Base-by-base conservation (phyloP, 2,113 vertebrate genomes). In the Indri indri region DNA sequence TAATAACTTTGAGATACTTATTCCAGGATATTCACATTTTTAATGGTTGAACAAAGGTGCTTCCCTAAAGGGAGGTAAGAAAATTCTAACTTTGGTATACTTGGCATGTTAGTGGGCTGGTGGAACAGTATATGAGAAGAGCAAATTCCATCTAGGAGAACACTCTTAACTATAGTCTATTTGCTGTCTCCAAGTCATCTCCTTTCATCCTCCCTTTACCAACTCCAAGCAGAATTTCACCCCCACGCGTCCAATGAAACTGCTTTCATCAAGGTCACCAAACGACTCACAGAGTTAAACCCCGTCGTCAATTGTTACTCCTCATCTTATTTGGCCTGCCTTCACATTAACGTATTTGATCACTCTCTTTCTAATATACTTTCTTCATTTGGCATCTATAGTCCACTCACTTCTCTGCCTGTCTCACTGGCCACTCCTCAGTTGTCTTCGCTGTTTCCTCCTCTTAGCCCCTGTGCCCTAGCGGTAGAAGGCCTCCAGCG, bases 81-180 rank as follows among this genome's bases (percentile, higher is more conserved):
- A 76, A 96, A 94, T 85, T 66, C 32, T 73, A 85, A 84, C 34
- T 73, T 93, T 54, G 25, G 6, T 95, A 32, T 68, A n/a, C 77
- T 18, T 4, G 40, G 32, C 3, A 82, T 5, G 20, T 65, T 71
- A 74, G 40, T 25, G 18, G 47, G 22, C 47, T 9, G 80, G 9
- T 10, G 18, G 27, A 88, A 50, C 18, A 63, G 3, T 23, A 66
- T 37, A 66, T 65, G 32, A 88, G 54, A 34, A 61, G 2, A 88
- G 25, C 61, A 61, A 42, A 79, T 66, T 88, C 71, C n/a, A 63
- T 63, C 52, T 81, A 68, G 23, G 30, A 96, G 7, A 90, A 50
- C 74, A 65, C 32, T 34, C 34, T 42, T 94, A 40, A 68, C 42
- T 74, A 40, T 65, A n/a, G 0, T 50, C 70, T 77, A n/a, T 34